Conservation (phyloP, 2,888 invertebrate genomes). For the Drosophila birchii region DNA sequence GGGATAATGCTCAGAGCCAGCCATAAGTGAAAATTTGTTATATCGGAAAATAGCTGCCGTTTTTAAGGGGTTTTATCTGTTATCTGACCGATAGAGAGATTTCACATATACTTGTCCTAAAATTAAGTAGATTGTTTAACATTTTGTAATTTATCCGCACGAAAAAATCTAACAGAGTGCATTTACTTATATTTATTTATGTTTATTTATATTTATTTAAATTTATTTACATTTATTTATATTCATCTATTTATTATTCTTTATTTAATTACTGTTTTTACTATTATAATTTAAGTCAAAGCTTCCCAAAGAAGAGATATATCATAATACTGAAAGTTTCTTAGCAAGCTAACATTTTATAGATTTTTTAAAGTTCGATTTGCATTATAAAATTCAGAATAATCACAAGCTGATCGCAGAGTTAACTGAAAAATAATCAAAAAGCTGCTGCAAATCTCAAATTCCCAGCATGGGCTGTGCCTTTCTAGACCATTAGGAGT, state of each 20-base stretch:
- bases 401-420: not conserved
- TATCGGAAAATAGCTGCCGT: not conserved
- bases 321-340: not conserved
- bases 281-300: not conserved
- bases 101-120: not conserved
- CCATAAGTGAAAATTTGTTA: not conserved
- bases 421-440: not conserved
- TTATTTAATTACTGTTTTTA: not conserved
- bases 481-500: slow-evolving; percentile 7
- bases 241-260: too few relatives aligned
- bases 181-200: too few relatives aligned
- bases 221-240: too few relatives aligned
- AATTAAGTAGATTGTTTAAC: not conserved
- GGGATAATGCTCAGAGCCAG: not conserved
- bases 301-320: not conserved
- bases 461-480: too few relatives aligned
- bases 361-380: not conserved
- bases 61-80: too few relatives aligned
- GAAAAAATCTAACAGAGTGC: not conserved
- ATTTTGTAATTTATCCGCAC: not conserved
- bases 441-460: not conserved
- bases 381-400: too few relatives aligned
- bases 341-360: not conserved
- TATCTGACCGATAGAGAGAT: not conserved
- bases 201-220: not conserved